Evolutionary conservation across 2,888 invertebrate species (phyloP), one percentile per base, ranked within the genome.

Genomic region (Cartodere bifasciata): DNA sequence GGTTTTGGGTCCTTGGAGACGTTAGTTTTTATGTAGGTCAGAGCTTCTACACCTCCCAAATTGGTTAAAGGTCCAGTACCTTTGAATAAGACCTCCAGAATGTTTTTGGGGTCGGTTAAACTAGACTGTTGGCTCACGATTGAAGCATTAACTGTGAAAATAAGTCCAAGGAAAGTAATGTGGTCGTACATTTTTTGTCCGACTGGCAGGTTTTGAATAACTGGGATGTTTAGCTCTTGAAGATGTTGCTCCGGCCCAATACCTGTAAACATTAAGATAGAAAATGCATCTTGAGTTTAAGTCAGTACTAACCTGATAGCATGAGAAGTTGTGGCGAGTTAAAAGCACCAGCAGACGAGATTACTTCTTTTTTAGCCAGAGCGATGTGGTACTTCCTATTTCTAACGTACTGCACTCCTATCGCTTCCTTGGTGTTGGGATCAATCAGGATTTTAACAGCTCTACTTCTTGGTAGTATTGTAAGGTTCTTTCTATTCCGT

Each of bases 201-300:
- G 9, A 36, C 29, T 20, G 32, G 32, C 11, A 29, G 9, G 22
- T 36, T 29, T 26, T 29, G 3, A 3, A 33, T 24, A 7, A 36
- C 20, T 3, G 13, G n/a, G 4, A 36, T 29, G 3, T 23, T 13
- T 35, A 20, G 20, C 34, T 67, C 58, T 36, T 66, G 48, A 28
- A 76, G 50, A 41, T 75, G 72, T 2, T 65, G 54, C 40, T 54
- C 62, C 1, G 76, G 75, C 0, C 76, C 76, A 6, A 76, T 52
- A 2, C 88, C 88, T 3, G 86, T 86, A 5, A 91, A 55, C 82
- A 90, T 17, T 17, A 17, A 17, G 6, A 17, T 17, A n/a, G n/a
- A n/a, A n/a, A n/a, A n/a, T n/a, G n/a, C n/a, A n/a, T n/a, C n/a
- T n/a, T n/a, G n/a, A n/a, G n/a, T n/a, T n/a, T n/a, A n/a, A n/a